Evolutionary conservation across 2,113 vertebrate species (phyloP), one percentile per base, ranked within the genome.

Genomic region (Plotosus lineatus): DNA sequence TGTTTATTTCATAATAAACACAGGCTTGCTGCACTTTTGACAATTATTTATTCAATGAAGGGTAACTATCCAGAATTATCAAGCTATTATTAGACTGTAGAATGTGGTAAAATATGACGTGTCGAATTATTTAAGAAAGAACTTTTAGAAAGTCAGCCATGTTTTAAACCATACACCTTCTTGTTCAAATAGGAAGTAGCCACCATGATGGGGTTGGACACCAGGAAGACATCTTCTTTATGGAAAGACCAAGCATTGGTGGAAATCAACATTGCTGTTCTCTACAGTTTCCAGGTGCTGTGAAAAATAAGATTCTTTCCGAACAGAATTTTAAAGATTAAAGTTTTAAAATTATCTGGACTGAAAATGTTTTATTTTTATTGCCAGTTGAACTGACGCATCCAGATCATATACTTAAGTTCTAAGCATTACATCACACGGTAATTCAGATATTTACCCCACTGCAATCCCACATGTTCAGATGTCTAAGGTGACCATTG

Each of bases 241-340:
- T 99, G 98, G 98, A 99, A 99, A 87, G 98, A 99, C 90, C 95
- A 98, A 88, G 95, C 98, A 0, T 88, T 98, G 84, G 98, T 99
- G 88, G 98, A 99, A 89, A 96, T 99, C 88, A 99, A 99, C 89
- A 98, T 99, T 0, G 97, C 98, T 0, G 96, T 99, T 66, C 95
- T 99, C 12, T 89, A 97, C 91, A 99, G 98, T 86, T 99, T 95
- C 87, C 98, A 99, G 97, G 98, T 98, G 85, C 21, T 36, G 19
- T 10, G n/a, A n/a, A n/a, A n/a, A n/a, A n/a, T n/a, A n/a, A n/a
- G n/a, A n/a, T n/a, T n/a, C n/a, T n/a, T n/a, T n/a, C n/a, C n/a
- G n/a, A n/a, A n/a, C n/a, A n/a, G n/a, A n/a, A n/a, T n/a, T n/a
- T n/a, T n/a, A n/a, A n/a, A n/a, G n/a, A n/a, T n/a, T n/a, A n/a